Evolutionary conservation across 2,797 vertebrate genomes (phyloP).

Genomic region (Chrosomus eos): DNA sequence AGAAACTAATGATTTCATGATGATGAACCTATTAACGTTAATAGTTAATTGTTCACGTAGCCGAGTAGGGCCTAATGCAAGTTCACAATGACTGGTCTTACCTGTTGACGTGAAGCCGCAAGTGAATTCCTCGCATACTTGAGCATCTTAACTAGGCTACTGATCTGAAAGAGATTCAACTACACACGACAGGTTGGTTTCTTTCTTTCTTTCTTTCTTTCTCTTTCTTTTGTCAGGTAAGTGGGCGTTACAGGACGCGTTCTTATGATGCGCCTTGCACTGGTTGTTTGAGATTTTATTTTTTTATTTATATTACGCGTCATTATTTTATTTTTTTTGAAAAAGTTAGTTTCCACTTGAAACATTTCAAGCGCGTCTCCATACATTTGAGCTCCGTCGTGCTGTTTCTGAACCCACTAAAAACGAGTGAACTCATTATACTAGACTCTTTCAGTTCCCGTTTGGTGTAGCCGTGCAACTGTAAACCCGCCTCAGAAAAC

Average conservation of each 20-base stretch:
- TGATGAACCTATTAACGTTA: background rate
- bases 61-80: too few relatives aligned
- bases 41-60: background rate
- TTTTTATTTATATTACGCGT: too few relatives aligned
- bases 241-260: background rate
- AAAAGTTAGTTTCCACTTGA: background rate
- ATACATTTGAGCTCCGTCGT: background rate
- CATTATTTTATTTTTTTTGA: background rate
- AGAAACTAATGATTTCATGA: background rate
- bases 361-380: background rate
- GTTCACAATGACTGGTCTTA: background rate
- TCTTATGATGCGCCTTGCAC: background rate
- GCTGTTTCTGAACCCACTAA: background rate
- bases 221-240: background rate
- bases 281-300: background rate
- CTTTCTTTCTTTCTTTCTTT: background rate
- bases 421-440: background rate
- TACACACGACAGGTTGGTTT: too few relatives aligned
- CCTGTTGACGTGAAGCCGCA: background rate
- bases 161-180: background rate
- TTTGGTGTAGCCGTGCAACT: background rate
- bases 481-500: slow-evolving; percentile 7
- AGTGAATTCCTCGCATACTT: background rate
- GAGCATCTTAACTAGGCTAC: background rate
- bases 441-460: slow-evolving; percentile 29